phyloP scores from a whole-genome alignment of 2,888 invertebrate species.

The Pimpla rufipes region DNA sequence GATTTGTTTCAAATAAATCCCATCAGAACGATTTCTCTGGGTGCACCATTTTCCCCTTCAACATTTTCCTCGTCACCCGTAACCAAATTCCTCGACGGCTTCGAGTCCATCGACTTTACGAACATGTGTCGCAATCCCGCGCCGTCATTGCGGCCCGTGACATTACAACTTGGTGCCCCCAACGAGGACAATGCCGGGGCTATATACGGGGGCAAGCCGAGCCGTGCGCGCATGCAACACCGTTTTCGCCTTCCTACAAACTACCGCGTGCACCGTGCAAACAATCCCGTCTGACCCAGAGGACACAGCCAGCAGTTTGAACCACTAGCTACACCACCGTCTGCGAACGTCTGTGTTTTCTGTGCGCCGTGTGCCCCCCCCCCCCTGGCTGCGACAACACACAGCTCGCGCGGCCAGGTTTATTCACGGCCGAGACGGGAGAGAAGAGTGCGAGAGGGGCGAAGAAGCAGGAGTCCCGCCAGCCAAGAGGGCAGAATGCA shows the following conservation, averaged over 20 bases:
- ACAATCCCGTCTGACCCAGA: conserved; percentile 25
- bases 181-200: neutral
- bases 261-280: neutral
- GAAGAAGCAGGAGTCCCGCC: conserved; percentile 50
- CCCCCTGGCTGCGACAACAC: conserved; percentile 64
- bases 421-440: conserved; percentile 35
- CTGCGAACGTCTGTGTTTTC: conserved; percentile 52
- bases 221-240: neutral
- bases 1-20: too few relatives aligned
- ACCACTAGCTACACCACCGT: conserved; percentile 26
- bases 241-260: conserved; percentile 38
- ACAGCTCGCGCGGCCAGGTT: conserved; percentile 32
- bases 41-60: too few relatives aligned
- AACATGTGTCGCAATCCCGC: too few relatives aligned
- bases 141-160: too few relatives aligned
- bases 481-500: conserved; percentile 66
- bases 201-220: conserved; percentile 22
- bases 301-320: conserved; percentile 46
- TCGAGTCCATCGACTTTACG: too few relatives aligned
- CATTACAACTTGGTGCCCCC: too few relatives aligned
- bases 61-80: too few relatives aligned
- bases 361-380: too few relatives aligned
- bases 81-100: too few relatives aligned
- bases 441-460: conserved; percentile 6
- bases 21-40: too few relatives aligned